Base-by-base conservation (phyloP, 2,113 vertebrate genomes). In the Dissostichus mawsoni region DNA sequence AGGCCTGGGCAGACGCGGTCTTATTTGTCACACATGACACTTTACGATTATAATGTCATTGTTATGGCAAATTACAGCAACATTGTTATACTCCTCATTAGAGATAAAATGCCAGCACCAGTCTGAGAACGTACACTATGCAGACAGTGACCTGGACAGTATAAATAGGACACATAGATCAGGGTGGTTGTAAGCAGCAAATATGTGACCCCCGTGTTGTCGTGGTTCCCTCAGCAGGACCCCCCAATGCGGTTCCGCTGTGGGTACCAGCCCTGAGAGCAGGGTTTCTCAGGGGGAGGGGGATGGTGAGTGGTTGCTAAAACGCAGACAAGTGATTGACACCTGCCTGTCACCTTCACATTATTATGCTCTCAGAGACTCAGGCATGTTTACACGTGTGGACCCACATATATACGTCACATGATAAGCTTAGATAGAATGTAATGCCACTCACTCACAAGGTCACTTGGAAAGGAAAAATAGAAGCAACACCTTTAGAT, bases 191-290 rank as follows among this genome's bases (percentile, higher is more conserved):
- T 29, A 70, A 69, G 62, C 73, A 72, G 56, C 66, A 44, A 65
- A 88, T 87, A 76, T 91, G 80, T 94, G 85, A 92, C 84, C 72
- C 48, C 66, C 45, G 45, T 94, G 85, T 88, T 94, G 90, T 94
- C 81, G 70, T 91, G 91, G 90, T 94, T 94, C 82, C 93, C 85
- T 73, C 91, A 94, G 94, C 94, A 94, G 94, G 92, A 92, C n/a
- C 81, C 94, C 86, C 92, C 94, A 88, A 67, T 90, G 91, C 92
- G 94, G 57, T 94, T 95, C 89, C 93, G 94, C 85, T 95, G 93
- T 90, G 93, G 93, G 88, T 95, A 94, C 92, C 94, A 95, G 86
- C 93, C 94, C 90, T 95, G 93, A 95, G 89, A 47, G 75, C 78
- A 45, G 64, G 86, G 86, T 86, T 86, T 83, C 87, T 88, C 87